A percentile compares a stretch with the other conserved stretches of the same genome.
These are phyloP conservation scores for Corella eumyota DNA, from an alignment of 23 tunicate genomes.

Conservation along the genomic window DNA sequence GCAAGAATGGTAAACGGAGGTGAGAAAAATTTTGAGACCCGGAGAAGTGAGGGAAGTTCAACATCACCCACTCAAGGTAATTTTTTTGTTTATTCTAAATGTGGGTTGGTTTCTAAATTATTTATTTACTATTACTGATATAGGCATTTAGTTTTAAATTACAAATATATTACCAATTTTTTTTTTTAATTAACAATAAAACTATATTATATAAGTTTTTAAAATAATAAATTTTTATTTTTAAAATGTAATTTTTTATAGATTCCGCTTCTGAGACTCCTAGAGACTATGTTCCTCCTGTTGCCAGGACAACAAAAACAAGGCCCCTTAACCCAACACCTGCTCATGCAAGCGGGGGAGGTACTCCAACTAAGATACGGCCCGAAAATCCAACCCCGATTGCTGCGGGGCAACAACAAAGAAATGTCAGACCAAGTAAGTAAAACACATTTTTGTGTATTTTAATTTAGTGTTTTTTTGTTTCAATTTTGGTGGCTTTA, in stretches of 20 bases:
- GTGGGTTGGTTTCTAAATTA: no score
- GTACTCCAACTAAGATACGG: slow-evolving; percentile 79
- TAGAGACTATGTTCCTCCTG: background rate
- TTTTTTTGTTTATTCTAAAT: no score
- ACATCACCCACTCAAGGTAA: slow-evolving; percentile 17
- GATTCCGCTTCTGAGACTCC: background rate
- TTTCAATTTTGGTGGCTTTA: no score
- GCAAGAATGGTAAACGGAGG: slow-evolving; percentile 30
- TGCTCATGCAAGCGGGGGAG: slow-evolving; percentile 72
- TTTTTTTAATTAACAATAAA: no score
- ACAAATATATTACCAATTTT: no score
- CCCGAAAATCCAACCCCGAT: slow-evolving; percentile 89
- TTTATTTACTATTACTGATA: no score
- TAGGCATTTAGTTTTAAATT: no score
- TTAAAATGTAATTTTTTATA: no score
- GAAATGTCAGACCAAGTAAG: slow-evolving; percentile 69
- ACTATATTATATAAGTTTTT: no score
- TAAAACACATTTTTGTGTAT: slow-evolving; percentile 3
- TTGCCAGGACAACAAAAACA: slow-evolving; percentile 28
- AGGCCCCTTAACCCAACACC: slow-evolving; percentile 93
- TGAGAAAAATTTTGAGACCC: background rate
- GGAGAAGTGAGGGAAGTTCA: background rate
- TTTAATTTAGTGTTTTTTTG: no score
- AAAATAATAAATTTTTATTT: no score
- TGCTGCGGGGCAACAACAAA: slow-evolving; percentile 48